Evolutionary conservation across 2,113 vertebrate species (phyloP).

Genomic region (Cottus gobio): DNA sequence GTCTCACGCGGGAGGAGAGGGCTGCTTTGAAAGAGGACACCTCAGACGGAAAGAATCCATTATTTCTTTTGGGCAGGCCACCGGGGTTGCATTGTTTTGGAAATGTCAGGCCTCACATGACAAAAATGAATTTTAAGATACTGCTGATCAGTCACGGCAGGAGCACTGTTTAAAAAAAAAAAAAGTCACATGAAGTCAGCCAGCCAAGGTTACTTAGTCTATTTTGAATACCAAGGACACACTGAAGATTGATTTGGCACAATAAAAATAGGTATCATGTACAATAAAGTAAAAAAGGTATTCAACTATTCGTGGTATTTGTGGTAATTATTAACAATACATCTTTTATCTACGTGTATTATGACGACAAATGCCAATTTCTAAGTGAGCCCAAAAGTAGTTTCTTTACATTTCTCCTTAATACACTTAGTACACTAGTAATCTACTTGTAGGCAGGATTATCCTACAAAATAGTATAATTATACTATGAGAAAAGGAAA

Average conservation of each 20-base stretch:
- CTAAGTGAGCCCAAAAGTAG: not conserved
- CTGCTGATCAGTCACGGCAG: not conserved
- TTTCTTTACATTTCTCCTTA: not conserved
- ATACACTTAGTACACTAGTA: not conserved
- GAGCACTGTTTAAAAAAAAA: not conserved
- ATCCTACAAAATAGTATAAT: not conserved
- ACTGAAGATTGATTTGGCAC: not conserved
- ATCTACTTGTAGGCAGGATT: not conserved
- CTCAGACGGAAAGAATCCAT: slow-evolving; percentile 10
- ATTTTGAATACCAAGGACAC: slow-evolving; percentile 8
- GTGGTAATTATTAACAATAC: not conserved
- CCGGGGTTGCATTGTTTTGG: slow-evolving; percentile 1
- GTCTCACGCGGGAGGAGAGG: not conserved
- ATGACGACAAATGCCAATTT: not conserved
- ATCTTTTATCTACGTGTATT: not conserved
- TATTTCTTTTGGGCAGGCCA: not conserved
- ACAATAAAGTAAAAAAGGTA: no score
- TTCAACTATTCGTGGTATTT: not conserved
- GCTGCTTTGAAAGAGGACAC: slow-evolving; percentile 12
- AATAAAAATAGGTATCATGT: not conserved
- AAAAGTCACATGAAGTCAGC: not conserved
- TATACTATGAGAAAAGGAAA: not conserved
- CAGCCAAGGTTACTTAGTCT: not conserved
- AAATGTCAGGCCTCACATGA: not conserved
- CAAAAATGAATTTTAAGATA: slow-evolving; percentile 8